Evolutionary conservation across 1,140 invertebrate species (phyloP), one percentile per base, ranked within the genome.

Genomic region (Glomeris maerens): DNA sequence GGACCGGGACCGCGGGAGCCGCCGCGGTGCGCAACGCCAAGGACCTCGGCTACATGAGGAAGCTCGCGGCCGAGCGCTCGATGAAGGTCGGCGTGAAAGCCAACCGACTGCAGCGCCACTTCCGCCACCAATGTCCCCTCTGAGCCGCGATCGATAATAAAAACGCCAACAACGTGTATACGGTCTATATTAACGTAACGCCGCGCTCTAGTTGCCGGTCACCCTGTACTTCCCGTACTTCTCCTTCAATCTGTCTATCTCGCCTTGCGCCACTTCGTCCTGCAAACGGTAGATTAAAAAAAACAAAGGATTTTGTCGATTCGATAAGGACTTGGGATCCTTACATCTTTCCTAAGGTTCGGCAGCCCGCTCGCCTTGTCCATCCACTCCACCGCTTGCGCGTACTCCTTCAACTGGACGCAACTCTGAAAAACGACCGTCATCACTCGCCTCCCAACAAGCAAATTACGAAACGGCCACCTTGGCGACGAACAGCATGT

Each of bases 91-190:
- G 85, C 21, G 64, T 83, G 10, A 87, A 84, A 62, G 78, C 76
- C 2, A 94, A 96, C 61, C 90, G 89, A 66, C 68, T 90, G 42
- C 89, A 91, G 64, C 76, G 72, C 50, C 79, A 91, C 69, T 90
- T 81, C 65, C 74, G 86, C 55, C 70, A 66, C 48, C 86, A 90
- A 75, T 76, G 85, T 46, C 76, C 80, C 54, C 84, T 83, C n/a
- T n/a, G n/a, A n/a, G n/a, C n/a, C 62, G n/a, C n/a, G n/a, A n/a
- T n/a, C n/a, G n/a, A n/a, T n/a, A n/a, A n/a, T n/a, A n/a, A n/a
- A n/a, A n/a, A n/a, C n/a, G n/a, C n/a, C n/a, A n/a, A n/a, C n/a
- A n/a, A n/a, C n/a, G n/a, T n/a, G n/a, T n/a, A n/a, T n/a, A n/a
- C n/a, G n/a, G n/a, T n/a, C n/a, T n/a, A n/a, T n/a, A n/a, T n/a